These are phyloP conservation scores for Chesias legatella DNA, from an alignment of 2,888 invertebrate genomes.

Conservation along the genomic window DNA sequence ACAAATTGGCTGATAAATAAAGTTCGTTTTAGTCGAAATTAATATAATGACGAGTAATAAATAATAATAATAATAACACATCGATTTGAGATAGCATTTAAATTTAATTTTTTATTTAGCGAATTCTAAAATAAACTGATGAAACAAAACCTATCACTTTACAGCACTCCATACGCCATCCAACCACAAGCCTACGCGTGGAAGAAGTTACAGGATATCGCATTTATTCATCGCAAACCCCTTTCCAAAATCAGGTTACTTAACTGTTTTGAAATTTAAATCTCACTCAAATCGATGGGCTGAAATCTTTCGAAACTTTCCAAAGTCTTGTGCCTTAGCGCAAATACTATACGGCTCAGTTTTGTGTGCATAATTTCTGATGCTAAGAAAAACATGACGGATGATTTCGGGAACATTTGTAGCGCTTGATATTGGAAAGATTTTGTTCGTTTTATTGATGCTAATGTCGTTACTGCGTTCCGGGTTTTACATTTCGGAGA, in stretches of 20 bases:
- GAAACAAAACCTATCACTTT: no score
- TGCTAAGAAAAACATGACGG: conserved; percentile 29
- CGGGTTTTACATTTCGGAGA: conserved; percentile 14
- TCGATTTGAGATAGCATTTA: no score
- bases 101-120: no score
- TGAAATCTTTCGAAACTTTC: conserved; percentile 9
- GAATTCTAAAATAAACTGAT: no score
- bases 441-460: conserved; percentile 36
- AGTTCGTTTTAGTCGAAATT: no score
- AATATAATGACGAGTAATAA: no score
- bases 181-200: no score
- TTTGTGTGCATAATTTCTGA: background rate
- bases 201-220: conserved; percentile 18
- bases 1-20: no score
- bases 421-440: conserved; percentile 35
- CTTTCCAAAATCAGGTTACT: conserved; percentile 53
- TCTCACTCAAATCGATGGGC: conserved; percentile 50
- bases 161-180: no score
- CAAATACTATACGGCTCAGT: no score
- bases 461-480: conserved; percentile 19
- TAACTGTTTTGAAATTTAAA: conserved; percentile 71
- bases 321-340: no score
- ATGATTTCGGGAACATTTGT: conserved; percentile 38
- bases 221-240: conserved; percentile 59
- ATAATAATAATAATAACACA: no score